Evolutionary conservation across 2,113 vertebrate species (phyloP).

Genomic region (Falco punctatus): DNA sequence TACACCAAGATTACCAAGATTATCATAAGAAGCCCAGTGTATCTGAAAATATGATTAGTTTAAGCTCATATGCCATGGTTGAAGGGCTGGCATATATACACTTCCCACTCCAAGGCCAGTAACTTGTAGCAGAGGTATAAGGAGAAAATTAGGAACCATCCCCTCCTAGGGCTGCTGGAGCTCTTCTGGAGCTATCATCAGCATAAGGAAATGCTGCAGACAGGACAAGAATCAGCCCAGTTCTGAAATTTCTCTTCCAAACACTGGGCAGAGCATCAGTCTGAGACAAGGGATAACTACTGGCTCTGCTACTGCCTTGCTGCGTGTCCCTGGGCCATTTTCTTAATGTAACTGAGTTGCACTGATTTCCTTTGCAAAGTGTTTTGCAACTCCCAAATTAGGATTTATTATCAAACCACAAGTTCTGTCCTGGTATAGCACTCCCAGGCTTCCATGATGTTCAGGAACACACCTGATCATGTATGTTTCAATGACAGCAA

Average conservation of each 20-base stretch:
- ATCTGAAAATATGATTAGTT: fast-evolving
- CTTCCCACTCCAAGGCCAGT: not conserved
- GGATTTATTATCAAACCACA: not conserved
- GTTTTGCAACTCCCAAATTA: not conserved
- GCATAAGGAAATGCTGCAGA: not conserved
- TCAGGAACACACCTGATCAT: not conserved
- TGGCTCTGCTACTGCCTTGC: not conserved
- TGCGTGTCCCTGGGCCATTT: not conserved
- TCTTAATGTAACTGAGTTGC: not conserved
- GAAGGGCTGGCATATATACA: not conserved
- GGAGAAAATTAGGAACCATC: not conserved
- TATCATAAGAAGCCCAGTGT: not conserved
- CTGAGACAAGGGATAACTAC: not conserved
- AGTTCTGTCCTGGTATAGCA: not conserved
- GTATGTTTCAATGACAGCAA: not conserved
- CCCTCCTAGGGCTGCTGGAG: not conserved
- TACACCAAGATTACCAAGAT: not conserved
- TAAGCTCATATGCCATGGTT: not conserved
- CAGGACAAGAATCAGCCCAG: not conserved
- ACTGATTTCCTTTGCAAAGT: not conserved
- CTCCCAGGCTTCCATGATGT: not conserved
- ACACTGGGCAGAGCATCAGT: not conserved
- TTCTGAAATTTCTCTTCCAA: not conserved
- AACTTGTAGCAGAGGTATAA: not conserved
- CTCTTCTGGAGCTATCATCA: not conserved